These are phyloP conservation scores for Aethina tumida DNA, from an alignment of 1,140 invertebrate genomes.

Conservation along the genomic window DNA sequence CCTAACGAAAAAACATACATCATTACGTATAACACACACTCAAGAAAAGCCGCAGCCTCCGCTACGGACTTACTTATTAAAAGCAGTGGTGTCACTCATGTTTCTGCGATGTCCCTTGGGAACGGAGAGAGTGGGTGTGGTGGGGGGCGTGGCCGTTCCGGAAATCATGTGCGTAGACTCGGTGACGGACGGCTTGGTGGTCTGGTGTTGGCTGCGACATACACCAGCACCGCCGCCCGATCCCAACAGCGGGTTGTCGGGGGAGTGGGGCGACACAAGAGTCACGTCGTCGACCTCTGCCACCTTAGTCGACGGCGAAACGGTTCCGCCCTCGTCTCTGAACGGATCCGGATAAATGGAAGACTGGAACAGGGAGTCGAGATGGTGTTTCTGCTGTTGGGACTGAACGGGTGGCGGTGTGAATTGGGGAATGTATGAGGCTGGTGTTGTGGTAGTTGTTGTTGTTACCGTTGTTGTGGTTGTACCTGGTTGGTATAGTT, in stretches of 20 bases:
- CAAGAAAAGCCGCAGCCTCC: too few species aligned
- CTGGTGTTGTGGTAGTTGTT: slow-evolving; percentile 26
- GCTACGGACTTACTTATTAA: slow-evolving; percentile 74
- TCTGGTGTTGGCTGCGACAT: slow-evolving; percentile 4
- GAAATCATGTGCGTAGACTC: slow-evolving; percentile 34
- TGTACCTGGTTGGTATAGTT: slow-evolving; percentile 19
- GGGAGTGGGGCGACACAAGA: slow-evolving; percentile 21
- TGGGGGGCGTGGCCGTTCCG: slow-evolving; percentile 37
- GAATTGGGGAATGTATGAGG: slow-evolving; percentile 12
- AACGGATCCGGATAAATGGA: slow-evolving; percentile 51
- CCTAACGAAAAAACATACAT: slow-evolving; percentile 39
- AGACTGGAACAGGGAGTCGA: slow-evolving; percentile 36
- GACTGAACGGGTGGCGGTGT: slow-evolving; percentile 14
- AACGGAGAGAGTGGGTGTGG: slow-evolving; percentile 41
- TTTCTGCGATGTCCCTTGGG: slow-evolving; percentile 61
- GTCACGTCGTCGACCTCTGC: slow-evolving; percentile 10
- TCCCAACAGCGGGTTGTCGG: slow-evolving; percentile 22
- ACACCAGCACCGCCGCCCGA: slow-evolving; percentile 14
- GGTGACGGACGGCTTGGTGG: slow-evolving; percentile 19
- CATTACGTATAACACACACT: slow-evolving; percentile 6
- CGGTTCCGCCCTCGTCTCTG: slow-evolving; percentile 38
- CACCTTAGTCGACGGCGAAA: slow-evolving; percentile 12
- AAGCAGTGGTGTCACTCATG: slow-evolving; percentile 78
- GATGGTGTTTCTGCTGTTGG: slow-evolving; percentile 14
- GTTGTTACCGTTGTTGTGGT: slow-evolving; percentile 28